These are phyloP conservation scores for Callinectes sapidus DNA, from an alignment of 2,888 invertebrate genomes.

Conservation along the genomic window DNA sequence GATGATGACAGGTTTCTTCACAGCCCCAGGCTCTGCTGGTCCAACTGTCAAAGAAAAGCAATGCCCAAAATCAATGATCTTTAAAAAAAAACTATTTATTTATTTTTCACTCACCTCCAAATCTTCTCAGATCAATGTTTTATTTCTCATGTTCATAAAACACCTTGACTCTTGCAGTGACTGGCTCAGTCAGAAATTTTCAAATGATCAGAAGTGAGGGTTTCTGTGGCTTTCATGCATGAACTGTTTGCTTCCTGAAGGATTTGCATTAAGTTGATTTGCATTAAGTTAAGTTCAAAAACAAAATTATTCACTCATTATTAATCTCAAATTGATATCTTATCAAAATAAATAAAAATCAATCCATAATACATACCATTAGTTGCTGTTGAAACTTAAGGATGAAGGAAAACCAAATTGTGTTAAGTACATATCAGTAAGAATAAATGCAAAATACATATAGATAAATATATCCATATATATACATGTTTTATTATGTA, in stretches of 20 bases:
- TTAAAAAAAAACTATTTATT: too few relatives aligned
- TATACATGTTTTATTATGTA: background rate
- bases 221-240: too few relatives aligned
- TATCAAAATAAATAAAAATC: background rate
- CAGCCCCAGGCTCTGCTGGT: slow-evolving; percentile 58
- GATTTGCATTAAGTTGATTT: background rate
- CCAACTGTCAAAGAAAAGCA: slow-evolving; percentile 20
- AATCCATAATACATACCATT: background rate
- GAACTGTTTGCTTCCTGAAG: background rate
- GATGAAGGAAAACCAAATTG: background rate
- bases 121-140: background rate
- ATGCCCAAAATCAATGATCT: too few relatives aligned
- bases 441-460: background rate
- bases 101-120: background rate
- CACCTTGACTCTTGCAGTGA: background rate
- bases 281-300: background rate
- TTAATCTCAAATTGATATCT: background rate
- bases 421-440: background rate
- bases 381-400: background rate
- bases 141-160: background rate
- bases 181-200: too few relatives aligned
- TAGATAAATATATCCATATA: background rate
- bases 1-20: slow-evolving; percentile 77
- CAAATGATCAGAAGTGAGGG: too few relatives aligned
- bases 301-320: background rate